phyloP scores from a whole-genome alignment of 2,888 invertebrate genomes.

The Orchesellides sinensis region DNA sequence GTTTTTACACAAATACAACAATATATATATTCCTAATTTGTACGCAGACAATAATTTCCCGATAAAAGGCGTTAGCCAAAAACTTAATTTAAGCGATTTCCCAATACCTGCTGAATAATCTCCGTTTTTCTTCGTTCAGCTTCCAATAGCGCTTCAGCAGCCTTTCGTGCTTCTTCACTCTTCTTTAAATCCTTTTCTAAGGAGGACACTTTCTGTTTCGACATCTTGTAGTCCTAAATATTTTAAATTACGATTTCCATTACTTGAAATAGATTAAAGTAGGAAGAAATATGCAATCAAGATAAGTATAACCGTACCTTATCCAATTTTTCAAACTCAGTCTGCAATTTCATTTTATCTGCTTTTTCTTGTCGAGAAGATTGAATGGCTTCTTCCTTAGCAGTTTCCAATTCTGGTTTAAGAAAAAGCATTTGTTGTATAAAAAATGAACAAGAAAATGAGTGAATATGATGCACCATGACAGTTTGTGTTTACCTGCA shows the following conservation, averaged over 20 bases:
- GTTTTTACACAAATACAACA: too few relatives aligned
- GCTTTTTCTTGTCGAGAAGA: not conserved
- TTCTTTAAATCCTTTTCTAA: conserved; percentile 55
- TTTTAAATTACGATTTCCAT: too few relatives aligned
- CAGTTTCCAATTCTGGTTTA: not conserved
- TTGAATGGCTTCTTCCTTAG: conserved; percentile 10
- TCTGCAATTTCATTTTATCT: conserved; percentile 22
- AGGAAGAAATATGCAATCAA: not conserved
- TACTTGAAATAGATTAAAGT: not conserved
- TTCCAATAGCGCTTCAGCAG: conserved; percentile 27
- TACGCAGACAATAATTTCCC: too few relatives aligned
- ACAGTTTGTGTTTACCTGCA: not conserved
- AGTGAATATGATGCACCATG: not conserved
- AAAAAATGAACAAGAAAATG: not conserved
- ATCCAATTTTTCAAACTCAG: conserved; percentile 7
- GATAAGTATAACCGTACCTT: conserved; percentile 26
- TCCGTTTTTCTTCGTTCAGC: conserved; percentile 51
- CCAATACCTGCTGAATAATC: conserved; percentile 61
- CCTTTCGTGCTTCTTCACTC: conserved; percentile 45
- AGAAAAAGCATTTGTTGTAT: too few relatives aligned
- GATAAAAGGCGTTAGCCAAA: too few relatives aligned
- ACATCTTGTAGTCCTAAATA: conserved; percentile 43
- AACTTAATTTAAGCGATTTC: too few relatives aligned
- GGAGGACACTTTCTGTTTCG: conserved; percentile 2
- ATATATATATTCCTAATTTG: too few relatives aligned